Percentiles rank a stretch among this genome's conserved stretches.
Evolutionary conservation across 2,888 invertebrate genomes (phyloP).

Genomic region (Agrochola circellaris): DNA sequence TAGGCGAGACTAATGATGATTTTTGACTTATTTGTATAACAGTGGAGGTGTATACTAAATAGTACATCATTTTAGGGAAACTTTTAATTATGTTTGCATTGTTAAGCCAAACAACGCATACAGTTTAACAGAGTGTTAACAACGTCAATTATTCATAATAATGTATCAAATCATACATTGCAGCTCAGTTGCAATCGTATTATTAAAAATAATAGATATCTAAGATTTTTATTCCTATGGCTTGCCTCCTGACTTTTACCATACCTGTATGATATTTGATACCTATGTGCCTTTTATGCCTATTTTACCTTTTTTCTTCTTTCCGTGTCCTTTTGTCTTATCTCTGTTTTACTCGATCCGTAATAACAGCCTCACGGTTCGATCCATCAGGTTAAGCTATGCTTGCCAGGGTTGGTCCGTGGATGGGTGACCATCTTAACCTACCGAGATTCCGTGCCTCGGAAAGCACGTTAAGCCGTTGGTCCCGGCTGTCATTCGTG

Average conservation of each 20-base stretch:
- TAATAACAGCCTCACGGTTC: background rate
- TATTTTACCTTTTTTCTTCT: background rate
- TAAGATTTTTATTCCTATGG: background rate
- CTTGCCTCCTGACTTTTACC: too few species aligned
- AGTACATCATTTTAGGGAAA: background rate
- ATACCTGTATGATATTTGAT: background rate
- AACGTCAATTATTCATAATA: background rate
- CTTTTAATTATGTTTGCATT: conserved; percentile 10
- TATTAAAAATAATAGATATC: too few species aligned
- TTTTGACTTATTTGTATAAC: conserved; percentile 26
- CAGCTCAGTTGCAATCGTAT: background rate
- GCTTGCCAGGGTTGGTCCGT: too few species aligned
- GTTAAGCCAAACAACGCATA: conserved; percentile 3
- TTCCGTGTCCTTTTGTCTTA: background rate
- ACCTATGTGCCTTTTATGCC: background rate
- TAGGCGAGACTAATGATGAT: conserved; percentile 19
- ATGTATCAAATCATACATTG: background rate
- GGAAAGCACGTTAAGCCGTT: too few species aligned
- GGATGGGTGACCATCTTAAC: too few species aligned
- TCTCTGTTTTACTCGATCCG: background rate
- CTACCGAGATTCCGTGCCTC: too few species aligned
- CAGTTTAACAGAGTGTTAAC: background rate
- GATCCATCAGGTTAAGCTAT: too few species aligned
- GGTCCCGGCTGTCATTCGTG: too few species aligned
- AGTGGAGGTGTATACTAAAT: background rate